Percentiles rank a stretch among this genome's conserved stretches.
These are phyloP conservation scores for Acanthurus lineatus DNA, from an alignment of 2,797 vertebrate genomes.

Conservation along the genomic window DNA sequence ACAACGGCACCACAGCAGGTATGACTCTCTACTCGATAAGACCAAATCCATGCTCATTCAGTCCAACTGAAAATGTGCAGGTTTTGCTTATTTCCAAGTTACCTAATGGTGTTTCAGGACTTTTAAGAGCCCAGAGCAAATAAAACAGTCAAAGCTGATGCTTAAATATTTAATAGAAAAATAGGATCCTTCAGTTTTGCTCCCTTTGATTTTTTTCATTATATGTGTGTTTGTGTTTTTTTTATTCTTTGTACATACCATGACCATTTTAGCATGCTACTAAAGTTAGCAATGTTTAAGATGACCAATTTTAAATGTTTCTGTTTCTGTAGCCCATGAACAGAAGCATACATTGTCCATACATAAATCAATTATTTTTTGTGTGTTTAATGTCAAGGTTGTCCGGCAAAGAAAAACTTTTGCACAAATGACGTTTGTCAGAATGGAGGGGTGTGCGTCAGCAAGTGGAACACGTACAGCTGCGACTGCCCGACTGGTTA, in stretches of 20 bases:
- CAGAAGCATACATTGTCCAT: not conserved
- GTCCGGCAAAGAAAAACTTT: constrained; percentile 92
- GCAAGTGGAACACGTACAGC: constrained; percentile 93
- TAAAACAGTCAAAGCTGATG: too few species aligned
- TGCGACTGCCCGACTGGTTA: constrained; percentile 91
- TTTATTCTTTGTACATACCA: too few species aligned
- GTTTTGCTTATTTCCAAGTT: too few species aligned
- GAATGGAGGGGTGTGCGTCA: constrained; percentile 92
- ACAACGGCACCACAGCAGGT: constrained; percentile 96
- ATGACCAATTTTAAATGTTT: not conserved
- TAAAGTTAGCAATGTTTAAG: not conserved
- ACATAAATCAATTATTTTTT: not conserved
- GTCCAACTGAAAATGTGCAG: too few species aligned
- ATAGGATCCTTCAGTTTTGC: too few species aligned
- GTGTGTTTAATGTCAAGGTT: constrained; percentile 84
- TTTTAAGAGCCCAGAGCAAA: not conserved
- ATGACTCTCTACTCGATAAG: not conserved
- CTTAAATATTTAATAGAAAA: too few species aligned
- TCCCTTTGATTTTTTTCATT: too few species aligned
- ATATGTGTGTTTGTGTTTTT: too few species aligned
- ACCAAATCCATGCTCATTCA: not conserved
- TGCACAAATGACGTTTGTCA: constrained; percentile 89
- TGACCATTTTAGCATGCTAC: not conserved
- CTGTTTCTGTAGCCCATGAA: not conserved
- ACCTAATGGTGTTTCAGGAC: not conserved